Evolutionary conservation across 2,888 invertebrate genomes (phyloP), one percentile per base, ranked within the genome.

Genomic region (Euphydryas editha): DNA sequence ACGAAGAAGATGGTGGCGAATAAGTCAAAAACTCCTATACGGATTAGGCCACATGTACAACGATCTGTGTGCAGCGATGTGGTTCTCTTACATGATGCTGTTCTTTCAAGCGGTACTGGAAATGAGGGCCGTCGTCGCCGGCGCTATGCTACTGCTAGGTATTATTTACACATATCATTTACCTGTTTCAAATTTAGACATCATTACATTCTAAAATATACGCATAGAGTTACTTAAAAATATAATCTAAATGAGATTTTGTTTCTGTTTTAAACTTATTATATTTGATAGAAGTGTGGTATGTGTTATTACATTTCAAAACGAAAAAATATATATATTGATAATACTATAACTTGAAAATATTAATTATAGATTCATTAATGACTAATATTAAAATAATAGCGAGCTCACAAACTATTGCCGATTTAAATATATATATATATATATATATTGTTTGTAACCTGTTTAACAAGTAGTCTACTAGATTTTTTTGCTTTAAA

Each of bases 51-150:
- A 99, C 85, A 95, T 98, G 49, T 95, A 97, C 84, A 99, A 99
- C 93, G 99, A 99, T 84, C 94, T 99, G n/a, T 98, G 97, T 81
- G 98, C 98, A 0, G 96, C 97, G 10, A 96, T 99, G 95, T 99
- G 98, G 98, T 99, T 99, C 88, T 97, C 97, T 0, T 99, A 98
- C 86, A 94, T 98, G 75, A 94, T 99, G 81, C 94, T 98, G 67
- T 99, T 96, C 90, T 95, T 98, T 71, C 94, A 95, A 88, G 94
- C 94, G 15, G 93, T 94, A 21, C 81, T 94, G 55, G 83, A 91
- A 71, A 93, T 95, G 88, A 88, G 91, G 69, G 90, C 94, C 15
- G 92, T 87, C 17, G 90, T 93, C 15, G 94, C 95, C 59, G 95
- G 95, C 15, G 88, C 94, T 17, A 92, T 97, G 77, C 91, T 98